Evolutionary conservation across 2,888 invertebrate genomes (phyloP), one percentile per base, ranked within the genome.

Genomic region (Philaethria dido): DNA sequence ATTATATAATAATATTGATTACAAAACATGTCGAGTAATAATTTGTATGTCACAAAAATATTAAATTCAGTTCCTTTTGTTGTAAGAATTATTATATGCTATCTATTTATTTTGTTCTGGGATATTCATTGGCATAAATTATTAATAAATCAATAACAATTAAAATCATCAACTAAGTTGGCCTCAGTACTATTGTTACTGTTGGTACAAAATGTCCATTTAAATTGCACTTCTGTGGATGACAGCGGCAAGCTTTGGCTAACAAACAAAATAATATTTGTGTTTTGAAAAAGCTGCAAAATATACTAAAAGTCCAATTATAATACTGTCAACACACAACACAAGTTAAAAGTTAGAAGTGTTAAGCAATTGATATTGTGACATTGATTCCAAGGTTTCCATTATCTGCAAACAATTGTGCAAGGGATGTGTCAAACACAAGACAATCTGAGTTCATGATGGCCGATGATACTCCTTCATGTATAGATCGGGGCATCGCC

Each of bases 301-400:
- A 77, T 25, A 22, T 9, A 39, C 9, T 57, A 42, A 57, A 11
- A 57, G 22, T 57, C 25, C 22, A 57, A 42, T n/a, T 42, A 42
- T 57, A 42, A 42, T 57, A 57, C 22, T 57, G 22, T 42, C 39
- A 57, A 22, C 42, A 57, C 42, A n/a, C 63, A 65, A 64, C 48
- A 71, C 62, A 64, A 64, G 62, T 69, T 67, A 64, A 47, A 29
- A 65, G 42, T 54, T 57, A 52, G 61, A 55, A 64, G 48, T 71
- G 73, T 94, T 94, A 97, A 92, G 96, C 96, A 94, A 97, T 96
- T 75, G 98, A 98, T 90, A 99, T 99, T 86, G 99, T 99, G 81
- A 99, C 99, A 93, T 99, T 99, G 81, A 99, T 99, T 79, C 99
- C 99, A 76, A 99, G 94, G 92, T 99, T 99, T 55, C 99, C 99